phyloP scores from a whole-genome alignment of 1,140 invertebrate species.

The Leptinotarsa undecemlineata region DNA sequence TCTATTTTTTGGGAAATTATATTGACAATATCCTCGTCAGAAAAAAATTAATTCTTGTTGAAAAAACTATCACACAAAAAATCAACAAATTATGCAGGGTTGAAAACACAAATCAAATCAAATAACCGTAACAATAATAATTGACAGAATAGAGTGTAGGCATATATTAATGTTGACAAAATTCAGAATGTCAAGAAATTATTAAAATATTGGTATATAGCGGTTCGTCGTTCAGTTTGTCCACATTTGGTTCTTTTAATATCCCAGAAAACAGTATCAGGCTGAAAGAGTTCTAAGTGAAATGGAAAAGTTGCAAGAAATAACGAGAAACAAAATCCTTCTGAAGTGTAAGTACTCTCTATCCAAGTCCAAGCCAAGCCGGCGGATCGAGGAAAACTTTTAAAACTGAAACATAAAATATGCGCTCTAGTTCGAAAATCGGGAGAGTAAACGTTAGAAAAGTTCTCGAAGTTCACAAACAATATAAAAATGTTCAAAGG shows the following conservation, averaged over 20 bases:
- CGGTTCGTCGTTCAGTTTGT: background rate
- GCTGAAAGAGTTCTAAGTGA: background rate
- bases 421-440: background rate
- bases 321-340: constrained; percentile 6
- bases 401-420: constrained; percentile 4
- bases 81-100: too few relatives aligned
- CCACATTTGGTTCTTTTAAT: background rate
- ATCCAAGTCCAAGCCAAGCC: background rate
- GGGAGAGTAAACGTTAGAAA: background rate
- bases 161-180: too few relatives aligned
- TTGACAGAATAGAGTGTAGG: too few relatives aligned
- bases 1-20: too few relatives aligned
- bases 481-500: constrained; percentile 8
- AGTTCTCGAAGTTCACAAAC: background rate
- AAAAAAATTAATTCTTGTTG: too few relatives aligned
- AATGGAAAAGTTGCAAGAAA: background rate
- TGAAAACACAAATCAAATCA: too few relatives aligned
- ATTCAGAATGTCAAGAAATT: too few relatives aligned
- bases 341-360: background rate
- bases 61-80: too few relatives aligned
- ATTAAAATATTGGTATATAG: too few relatives aligned
- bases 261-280: background rate
- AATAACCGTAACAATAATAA: too few relatives aligned
- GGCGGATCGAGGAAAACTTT: background rate
- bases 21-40: too few relatives aligned